Evolutionary conservation across 2,888 invertebrate species (phyloP), one percentile per base, ranked within the genome.

Genomic region (Smittia aterrima): DNA sequence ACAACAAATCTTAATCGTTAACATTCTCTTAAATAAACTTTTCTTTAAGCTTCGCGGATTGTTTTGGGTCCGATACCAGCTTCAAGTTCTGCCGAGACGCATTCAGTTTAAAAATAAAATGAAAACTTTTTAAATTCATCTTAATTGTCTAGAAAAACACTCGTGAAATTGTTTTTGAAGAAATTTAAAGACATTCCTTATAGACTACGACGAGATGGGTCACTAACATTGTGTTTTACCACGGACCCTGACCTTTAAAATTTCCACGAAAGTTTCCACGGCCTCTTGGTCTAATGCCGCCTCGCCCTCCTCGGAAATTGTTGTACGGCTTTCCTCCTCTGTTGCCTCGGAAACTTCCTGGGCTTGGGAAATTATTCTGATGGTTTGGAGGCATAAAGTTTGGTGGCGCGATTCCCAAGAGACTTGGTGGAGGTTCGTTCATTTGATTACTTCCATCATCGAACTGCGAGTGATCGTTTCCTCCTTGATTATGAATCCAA

Each of bases 201-300:
- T 6, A 47, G 47, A 47, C 47, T 47, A 47, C 2, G 4, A 47
- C 47, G 16, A 47, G 47, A 32, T 9, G 32, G 32, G 9, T 58
- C 58, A 58, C n/a, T 22, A 3, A 22, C 18, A 22, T 58, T 58
- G 20, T 18, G 13, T 18, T 25, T 71, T 27, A 71, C 70, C 70
- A 71, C n/a, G 25, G 70, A 54, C 70, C 32, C 47, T 71, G 47
- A 53, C 70, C 70, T 32, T 53, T 66, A n/a, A 66, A 66, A 13
- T 66, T 66, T 66, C 66, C 41, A n/a, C 41, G 41, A 24, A 41
- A 41, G 9, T 38, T 38, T 3, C 18, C 58, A 13, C 58, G 58
- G 2, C 58, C 58, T 20, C 58, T 18, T 4, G 58, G 58, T 22
- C 58, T 18, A 1, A 22, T 18, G 1, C 58, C 58, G 9, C 68